These are phyloP conservation scores for Conomelus anceps DNA, from an alignment of 2,888 invertebrate genomes.

Conservation along the genomic window DNA sequence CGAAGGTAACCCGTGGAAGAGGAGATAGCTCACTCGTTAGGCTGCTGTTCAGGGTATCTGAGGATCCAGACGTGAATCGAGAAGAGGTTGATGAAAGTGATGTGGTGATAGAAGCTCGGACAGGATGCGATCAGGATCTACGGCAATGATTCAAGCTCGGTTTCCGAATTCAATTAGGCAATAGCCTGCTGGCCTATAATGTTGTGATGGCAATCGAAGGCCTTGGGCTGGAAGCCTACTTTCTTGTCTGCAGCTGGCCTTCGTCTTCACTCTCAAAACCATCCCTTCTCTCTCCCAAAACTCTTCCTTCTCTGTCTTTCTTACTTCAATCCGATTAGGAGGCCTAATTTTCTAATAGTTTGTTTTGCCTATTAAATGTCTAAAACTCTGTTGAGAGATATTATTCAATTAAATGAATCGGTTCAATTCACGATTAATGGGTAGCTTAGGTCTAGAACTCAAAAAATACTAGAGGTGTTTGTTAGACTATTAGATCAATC, in stretches of 20 bases:
- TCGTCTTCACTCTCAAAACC: neutral
- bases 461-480: too few species aligned
- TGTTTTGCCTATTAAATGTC: too few species aligned
- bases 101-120: neutral
- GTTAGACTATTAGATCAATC: too few species aligned
- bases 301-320: neutral
- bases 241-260: neutral
- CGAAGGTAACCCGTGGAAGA: neutral
- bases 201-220: too few species aligned
- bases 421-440: too few species aligned
- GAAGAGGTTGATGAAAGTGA: neutral
- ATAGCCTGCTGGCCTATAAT: neutral
- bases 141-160: neutral
- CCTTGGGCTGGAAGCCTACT: neutral
- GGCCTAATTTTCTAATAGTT: too few species aligned
- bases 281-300: neutral
- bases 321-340: too few species aligned
- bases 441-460: too few species aligned
- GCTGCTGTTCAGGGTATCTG: neutral
- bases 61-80: neutral
- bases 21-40: neutral
- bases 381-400: too few species aligned
- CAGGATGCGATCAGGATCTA: neutral
- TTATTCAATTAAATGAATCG: too few species aligned
- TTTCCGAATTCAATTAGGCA: neutral